Evolutionary conservation across 2,888 invertebrate genomes (phyloP).

Genomic region (Sabatieria punctata): DNA sequence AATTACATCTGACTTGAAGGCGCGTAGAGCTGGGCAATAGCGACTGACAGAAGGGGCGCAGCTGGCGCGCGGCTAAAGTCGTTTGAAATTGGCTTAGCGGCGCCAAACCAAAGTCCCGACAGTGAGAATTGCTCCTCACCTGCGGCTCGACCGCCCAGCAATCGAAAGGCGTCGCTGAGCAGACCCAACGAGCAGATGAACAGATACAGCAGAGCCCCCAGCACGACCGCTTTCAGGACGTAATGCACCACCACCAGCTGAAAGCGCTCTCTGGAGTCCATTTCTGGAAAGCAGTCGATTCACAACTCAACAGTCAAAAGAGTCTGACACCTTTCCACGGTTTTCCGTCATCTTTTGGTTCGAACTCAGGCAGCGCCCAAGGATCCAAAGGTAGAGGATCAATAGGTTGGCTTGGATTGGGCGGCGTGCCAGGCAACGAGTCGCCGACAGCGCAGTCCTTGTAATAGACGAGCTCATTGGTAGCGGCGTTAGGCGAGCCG

Average conservation of each 20-base stretch:
- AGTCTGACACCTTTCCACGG: not conserved
- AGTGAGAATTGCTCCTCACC: not conserved
- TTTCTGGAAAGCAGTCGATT: not conserved
- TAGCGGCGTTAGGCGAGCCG: no score
- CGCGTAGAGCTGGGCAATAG: no score
- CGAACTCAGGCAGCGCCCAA: conserved; percentile 6
- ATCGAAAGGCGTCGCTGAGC: conserved; percentile 32
- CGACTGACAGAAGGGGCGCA: no score
- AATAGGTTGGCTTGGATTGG: no score
- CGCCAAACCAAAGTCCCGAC: no score
- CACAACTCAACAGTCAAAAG: not conserved
- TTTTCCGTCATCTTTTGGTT: not conserved
- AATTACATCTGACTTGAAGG: no score
- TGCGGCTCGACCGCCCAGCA: conserved; percentile 26
- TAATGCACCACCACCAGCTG: not conserved
- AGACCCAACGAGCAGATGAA: conserved; percentile 37
- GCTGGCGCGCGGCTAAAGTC: no score
- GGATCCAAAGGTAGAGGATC: no score
- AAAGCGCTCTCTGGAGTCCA: not conserved
- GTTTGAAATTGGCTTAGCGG: no score
- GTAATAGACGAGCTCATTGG: no score
- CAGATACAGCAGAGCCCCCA: conserved; percentile 31
- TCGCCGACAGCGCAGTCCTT: no score
- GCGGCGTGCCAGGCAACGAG: no score
- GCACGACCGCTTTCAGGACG: not conserved